These are phyloP conservation scores for Eristalinus aeneus DNA, from an alignment of 2,888 invertebrate species.

Conservation along the genomic window DNA sequence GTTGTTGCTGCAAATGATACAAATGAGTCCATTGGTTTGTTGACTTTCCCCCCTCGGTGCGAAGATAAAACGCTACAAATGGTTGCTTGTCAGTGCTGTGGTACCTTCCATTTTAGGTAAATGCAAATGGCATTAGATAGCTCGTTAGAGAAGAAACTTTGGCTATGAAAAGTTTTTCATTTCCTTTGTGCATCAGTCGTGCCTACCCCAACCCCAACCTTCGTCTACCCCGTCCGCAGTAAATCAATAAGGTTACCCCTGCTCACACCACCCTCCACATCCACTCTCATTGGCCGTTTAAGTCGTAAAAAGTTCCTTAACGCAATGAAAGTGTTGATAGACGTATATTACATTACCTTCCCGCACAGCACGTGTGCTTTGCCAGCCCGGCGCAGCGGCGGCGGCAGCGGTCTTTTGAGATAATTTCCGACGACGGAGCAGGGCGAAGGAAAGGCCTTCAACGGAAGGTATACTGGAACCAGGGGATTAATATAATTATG, in stretches of 20 bases:
- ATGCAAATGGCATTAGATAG: conserved; percentile 30
- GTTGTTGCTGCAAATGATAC: not conserved
- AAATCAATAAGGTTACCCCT: not conserved
- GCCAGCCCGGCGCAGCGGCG: not conserved
- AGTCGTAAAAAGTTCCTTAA: conserved; percentile 46
- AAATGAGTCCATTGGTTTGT: not conserved
- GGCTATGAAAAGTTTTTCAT: conserved; percentile 42
- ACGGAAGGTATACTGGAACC: not conserved
- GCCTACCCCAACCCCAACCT: not conserved
- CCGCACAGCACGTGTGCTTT: conserved; percentile 11
- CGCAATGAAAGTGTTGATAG: conserved; percentile 42
- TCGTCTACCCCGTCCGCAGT: not conserved
- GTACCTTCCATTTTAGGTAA: conserved; percentile 23
- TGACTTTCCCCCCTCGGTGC: not conserved
- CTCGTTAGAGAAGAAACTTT: conserved; percentile 32
- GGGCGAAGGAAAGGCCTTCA: not conserved
- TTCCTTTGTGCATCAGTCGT: conserved; percentile 40
- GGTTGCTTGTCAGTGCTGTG: not conserved
- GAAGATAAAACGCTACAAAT: conserved; percentile 8
- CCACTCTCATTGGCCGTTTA: conserved; percentile 20
- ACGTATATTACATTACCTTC: conserved; percentile 31
- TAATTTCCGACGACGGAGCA: conserved; percentile 15
- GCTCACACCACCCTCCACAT: not conserved
- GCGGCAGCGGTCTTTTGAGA: conserved; percentile 5
- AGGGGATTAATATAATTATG: conserved; percentile 39